Percentiles rank a stretch among this genome's conserved stretches.
Evolutionary conservation across 2,888 invertebrate species (phyloP).

Genomic region (Tenodera sinensis): DNA sequence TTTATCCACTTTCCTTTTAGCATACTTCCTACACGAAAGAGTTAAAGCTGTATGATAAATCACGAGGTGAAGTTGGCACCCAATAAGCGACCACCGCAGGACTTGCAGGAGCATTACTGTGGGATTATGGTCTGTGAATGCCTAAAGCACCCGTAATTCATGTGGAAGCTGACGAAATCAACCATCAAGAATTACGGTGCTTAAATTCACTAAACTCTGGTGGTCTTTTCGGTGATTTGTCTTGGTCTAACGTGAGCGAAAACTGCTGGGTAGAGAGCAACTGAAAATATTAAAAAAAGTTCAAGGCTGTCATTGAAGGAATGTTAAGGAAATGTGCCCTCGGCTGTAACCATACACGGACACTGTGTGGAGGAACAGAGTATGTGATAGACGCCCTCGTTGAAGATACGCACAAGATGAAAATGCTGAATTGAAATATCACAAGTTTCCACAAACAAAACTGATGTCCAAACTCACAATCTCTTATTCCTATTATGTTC

Average conservation of each 20-base stretch:
- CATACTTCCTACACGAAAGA: not conserved
- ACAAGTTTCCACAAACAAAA: too few species aligned
- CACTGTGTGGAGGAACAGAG: too few species aligned
- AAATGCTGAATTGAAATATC: too few species aligned
- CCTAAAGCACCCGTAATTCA: not conserved
- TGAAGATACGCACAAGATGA: too few species aligned
- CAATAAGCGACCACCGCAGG: not conserved
- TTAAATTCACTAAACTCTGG: not conserved
- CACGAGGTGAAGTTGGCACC: not conserved
- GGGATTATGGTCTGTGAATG: too few species aligned
- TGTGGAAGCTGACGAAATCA: not conserved
- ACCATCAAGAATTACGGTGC: not conserved
- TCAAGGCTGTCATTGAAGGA: too few species aligned
- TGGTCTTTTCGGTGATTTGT: not conserved
- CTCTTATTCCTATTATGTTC: too few species aligned
- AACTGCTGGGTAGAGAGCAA: not conserved
- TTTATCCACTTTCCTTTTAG: not conserved
- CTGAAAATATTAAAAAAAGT: too few species aligned
- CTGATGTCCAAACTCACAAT: too few species aligned
- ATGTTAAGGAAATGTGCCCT: too few species aligned
- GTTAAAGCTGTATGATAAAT: not conserved
- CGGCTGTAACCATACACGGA: too few species aligned
- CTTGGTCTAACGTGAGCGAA: not conserved
- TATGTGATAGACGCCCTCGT: too few species aligned
- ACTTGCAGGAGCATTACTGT: not conserved